A percentile compares a stretch with the other conserved stretches of the same genome.
phyloP scores from a whole-genome alignment of 2,797 vertebrate species.

The Pantherophis vulpinus region DNA sequence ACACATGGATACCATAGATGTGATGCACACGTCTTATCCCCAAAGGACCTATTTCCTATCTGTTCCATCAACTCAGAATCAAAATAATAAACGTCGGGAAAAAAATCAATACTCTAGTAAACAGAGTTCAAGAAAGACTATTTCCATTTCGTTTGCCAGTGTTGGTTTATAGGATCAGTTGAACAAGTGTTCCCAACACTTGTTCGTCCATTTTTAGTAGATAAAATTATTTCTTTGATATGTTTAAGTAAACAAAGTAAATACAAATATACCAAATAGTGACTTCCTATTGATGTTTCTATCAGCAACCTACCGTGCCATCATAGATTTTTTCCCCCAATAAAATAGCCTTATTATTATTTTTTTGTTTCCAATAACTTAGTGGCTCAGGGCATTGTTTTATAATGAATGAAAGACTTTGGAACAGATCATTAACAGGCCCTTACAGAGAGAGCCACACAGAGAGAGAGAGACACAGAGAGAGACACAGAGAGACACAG shows the following conservation, averaged over 20 bases:
- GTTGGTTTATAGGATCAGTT: not conserved
- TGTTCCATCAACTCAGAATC: not conserved
- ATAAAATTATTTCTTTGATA: not conserved
- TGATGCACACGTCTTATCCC: not conserved
- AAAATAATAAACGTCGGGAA: not conserved
- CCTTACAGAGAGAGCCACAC: too few relatives aligned
- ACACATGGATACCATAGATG: not conserved
- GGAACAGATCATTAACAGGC: too few relatives aligned
- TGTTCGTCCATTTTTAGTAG: not conserved
- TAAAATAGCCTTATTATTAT: not conserved
- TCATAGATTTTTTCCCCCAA: not conserved
- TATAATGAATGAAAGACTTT: not conserved
- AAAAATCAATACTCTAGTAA: not conserved
- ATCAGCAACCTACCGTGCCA: too few relatives aligned
- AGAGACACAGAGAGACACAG: too few relatives aligned
- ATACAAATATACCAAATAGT: not conserved
- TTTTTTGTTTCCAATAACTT: not conserved
- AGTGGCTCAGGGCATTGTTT: not conserved
- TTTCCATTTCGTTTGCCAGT: not conserved
- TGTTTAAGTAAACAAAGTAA: not conserved
- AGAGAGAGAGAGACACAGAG: too few relatives aligned
- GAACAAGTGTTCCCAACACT: not conserved
- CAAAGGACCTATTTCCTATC: not conserved
- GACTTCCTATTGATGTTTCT: not conserved
- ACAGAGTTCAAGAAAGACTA: not conserved